Percentiles rank a stretch among this genome's conserved stretches.
These are phyloP conservation scores for Papilio protenor DNA, from an alignment of 2,888 invertebrate genomes.

Conservation along the genomic window DNA sequence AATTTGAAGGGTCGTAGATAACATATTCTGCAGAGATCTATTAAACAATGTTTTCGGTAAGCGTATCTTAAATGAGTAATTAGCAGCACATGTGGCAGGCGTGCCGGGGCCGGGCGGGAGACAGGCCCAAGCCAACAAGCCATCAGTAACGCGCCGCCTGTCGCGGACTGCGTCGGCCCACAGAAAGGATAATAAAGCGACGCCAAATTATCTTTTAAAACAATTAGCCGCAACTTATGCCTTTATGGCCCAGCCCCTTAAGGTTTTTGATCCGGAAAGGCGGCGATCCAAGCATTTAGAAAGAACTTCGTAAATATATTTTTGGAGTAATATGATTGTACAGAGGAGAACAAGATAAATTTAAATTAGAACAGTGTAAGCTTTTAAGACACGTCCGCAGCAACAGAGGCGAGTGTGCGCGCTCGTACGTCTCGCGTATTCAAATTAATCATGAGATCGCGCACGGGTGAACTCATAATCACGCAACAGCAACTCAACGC, in stretches of 20 bases:
- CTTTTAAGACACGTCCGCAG: slow-evolving; percentile 21
- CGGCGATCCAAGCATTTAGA: neutral
- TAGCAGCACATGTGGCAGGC: slow-evolving; percentile 72
- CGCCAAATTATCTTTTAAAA: slow-evolving; percentile 79
- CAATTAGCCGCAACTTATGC: slow-evolving; percentile 75
- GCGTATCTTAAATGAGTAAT: slow-evolving; percentile 68
- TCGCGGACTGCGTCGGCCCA: slow-evolving; percentile 59
- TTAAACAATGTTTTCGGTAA: slow-evolving; percentile 51
- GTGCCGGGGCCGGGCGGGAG: slow-evolving; percentile 45
- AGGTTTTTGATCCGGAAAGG: slow-evolving; percentile 9
- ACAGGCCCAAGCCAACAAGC: slow-evolving; percentile 52
- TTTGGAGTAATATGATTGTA: neutral
- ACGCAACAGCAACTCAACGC: neutral
- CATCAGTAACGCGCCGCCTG: slow-evolving; percentile 71
- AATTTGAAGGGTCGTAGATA: slow-evolving; percentile 5
- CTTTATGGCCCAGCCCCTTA: slow-evolving; percentile 51
- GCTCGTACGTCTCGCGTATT: slow-evolving; percentile 11
- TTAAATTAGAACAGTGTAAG: slow-evolving; percentile 16
- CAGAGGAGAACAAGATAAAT: slow-evolving; percentile 13
- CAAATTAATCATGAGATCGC: slow-evolving; percentile 15
- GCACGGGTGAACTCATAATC: slow-evolving; percentile 13
- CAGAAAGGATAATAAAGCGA: slow-evolving; percentile 73
- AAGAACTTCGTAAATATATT: slow-evolving; percentile 3
- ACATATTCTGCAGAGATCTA: slow-evolving; percentile 37
- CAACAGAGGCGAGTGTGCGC: neutral